Base-by-base conservation (phyloP, 2,113 vertebrate genomes). In the Oxygymnocypris stewartii region DNA sequence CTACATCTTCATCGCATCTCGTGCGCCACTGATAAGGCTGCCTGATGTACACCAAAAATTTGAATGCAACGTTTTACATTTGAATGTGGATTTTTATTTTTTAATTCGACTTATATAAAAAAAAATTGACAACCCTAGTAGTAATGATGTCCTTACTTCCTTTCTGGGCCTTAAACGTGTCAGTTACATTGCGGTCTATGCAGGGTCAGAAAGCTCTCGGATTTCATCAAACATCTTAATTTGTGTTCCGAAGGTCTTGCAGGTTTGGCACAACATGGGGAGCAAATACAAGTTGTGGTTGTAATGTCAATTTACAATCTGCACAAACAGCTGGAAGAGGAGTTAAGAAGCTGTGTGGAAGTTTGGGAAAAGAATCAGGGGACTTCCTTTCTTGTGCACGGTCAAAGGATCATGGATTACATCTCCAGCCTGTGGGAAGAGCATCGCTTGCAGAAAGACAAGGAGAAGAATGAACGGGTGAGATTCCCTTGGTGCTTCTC, bases 391-490 rank as follows among this genome's bases (percentile, higher is more conserved):
- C 89, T 92, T 23, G 90, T 94, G 37, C 84, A 84, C 61, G 93
- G 93, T 9, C 88, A 83, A 40, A 89, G 71, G 61, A 88, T 93
- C 85, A 92, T 92, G 91, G 91, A 91, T 61, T 93, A 90, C 67
- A 91, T 93, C 18, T 80, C 88, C 35, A 87, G 42, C 76, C 93
- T 91, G 77, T 93, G 92, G 91, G 93, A 93, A 75, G 90, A 88
- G 49, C 84, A 92, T 85, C 90, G 88, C 31, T 80, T 84, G 20
- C 92, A 89, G 80, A 92, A 92, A 86, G 93, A 90, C 35, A 92
- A 91, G 7, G 93, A 92, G 81, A 94, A 93, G 73, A 92, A 88
- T 73, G 92, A 93, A 23, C 87, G 92, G 28, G 93, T 92, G 28
- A 89, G 90, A 90, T 57, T 47, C 44, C 6, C 14, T 77, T 28